These are phyloP conservation scores for Cistogaster globosa DNA, from an alignment of 2,888 invertebrate genomes.

Conservation along the genomic window DNA sequence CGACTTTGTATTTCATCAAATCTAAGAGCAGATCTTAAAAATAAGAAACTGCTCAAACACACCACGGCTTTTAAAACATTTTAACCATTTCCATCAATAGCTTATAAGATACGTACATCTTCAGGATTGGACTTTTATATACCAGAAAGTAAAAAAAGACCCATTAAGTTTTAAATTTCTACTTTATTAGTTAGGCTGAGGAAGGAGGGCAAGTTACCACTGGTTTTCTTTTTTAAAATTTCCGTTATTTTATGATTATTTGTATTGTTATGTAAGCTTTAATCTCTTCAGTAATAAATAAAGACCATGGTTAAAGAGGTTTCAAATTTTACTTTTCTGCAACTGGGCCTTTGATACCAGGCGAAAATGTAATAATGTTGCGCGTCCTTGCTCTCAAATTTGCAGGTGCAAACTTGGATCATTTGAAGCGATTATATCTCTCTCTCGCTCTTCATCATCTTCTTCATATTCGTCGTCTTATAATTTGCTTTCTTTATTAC, in stretches of 20 bases:
- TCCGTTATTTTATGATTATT: slow-evolving; percentile 8
- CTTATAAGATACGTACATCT: slow-evolving; percentile 6
- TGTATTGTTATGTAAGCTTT: slow-evolving; percentile 5
- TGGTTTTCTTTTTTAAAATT: slow-evolving; percentile 8
- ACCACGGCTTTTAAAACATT: slow-evolving; percentile 17
- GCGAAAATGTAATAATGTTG: neutral
- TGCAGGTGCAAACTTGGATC: too few species aligned
- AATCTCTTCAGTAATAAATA: neutral
- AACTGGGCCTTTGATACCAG: neutral
- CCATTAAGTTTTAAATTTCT: slow-evolving; percentile 10
- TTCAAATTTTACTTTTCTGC: neutral
- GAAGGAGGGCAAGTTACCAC: slow-evolving; percentile 1
- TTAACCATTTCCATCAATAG: slow-evolving; percentile 18
- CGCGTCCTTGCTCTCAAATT: too few species aligned
- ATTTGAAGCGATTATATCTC: too few species aligned
- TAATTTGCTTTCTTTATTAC: too few species aligned
- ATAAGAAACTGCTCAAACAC: slow-evolving; percentile 22
- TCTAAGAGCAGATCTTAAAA: slow-evolving; percentile 20
- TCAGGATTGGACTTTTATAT: neutral
- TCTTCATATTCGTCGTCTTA: too few species aligned
- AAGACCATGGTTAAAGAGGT: neutral
- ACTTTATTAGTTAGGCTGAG: slow-evolving; percentile 3
- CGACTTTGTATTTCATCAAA: slow-evolving; percentile 14
- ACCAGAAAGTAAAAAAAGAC: slow-evolving; percentile 6
- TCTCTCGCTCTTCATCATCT: too few species aligned